A percentile compares a stretch with the other conserved stretches of the same genome.
These are phyloP conservation scores for Lacanobia wlatinum DNA, from an alignment of 2,888 invertebrate genomes.

Conservation along the genomic window DNA sequence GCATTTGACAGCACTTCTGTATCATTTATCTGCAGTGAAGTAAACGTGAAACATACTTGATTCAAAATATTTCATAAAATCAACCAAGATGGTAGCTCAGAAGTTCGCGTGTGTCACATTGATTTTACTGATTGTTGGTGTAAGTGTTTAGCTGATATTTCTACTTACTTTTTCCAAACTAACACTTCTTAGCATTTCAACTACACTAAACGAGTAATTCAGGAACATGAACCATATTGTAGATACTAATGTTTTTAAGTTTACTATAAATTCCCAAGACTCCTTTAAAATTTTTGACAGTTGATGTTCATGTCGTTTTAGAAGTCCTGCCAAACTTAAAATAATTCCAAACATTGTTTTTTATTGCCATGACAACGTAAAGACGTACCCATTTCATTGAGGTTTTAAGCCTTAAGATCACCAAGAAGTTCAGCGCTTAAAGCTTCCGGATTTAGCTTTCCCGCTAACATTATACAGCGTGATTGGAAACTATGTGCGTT, in stretches of 20 bases:
- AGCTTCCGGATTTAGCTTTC: neutral
- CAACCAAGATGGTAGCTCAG: slow-evolving; percentile 53
- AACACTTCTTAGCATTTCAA: slow-evolving; percentile 86
- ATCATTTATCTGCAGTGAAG: slow-evolving; percentile 76
- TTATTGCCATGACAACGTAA: slow-evolving; percentile 69
- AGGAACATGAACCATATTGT: slow-evolving; percentile 82
- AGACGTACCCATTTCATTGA: slow-evolving; percentile 7
- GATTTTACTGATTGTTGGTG: slow-evolving; percentile 42
- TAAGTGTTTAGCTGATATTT: slow-evolving; percentile 43
- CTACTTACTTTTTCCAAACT: slow-evolving; percentile 83
- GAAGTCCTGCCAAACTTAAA: slow-evolving; percentile 77
- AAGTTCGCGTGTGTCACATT: slow-evolving; percentile 31
- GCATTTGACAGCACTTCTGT: slow-evolving; percentile 78
- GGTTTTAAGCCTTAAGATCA: slow-evolving; percentile 1
- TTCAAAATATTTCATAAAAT: slow-evolving; percentile 33
- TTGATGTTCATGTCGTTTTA: slow-evolving; percentile 76
- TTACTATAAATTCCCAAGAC: slow-evolving; percentile 78
- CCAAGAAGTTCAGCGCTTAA: neutral
- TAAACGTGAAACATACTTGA: slow-evolving; percentile 51
- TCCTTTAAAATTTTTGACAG: slow-evolving; percentile 83
- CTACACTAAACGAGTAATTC: slow-evolving; percentile 80
- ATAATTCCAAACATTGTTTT: slow-evolving; percentile 78
- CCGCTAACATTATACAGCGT: neutral
- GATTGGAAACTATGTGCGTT: neutral
- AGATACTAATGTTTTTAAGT: slow-evolving; percentile 78